Evolutionary conservation across 2,113 vertebrate species (phyloP).

Genomic region (Ovis aries): ARS-UI_Ramb_v3.0 NC_056056.1:173312001-173312500

Average conservation of each 20-base stretch:
- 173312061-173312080: not conserved
- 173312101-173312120: not conserved
- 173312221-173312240: not conserved
- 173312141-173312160: not conserved
- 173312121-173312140: not conserved
- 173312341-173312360: not conserved
- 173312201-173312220: not conserved
- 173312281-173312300: not conserved
- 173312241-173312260: not conserved
- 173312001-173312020: not conserved
- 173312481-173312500: not conserved
- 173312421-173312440: not conserved
- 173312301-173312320: not conserved
- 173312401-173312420: not conserved
- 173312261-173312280: not conserved
- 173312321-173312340: not conserved
- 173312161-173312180: not conserved
- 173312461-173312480: not conserved
- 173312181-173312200: not conserved
- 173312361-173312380: not conserved
- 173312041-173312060: not conserved
- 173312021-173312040: not conserved
- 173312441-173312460: not conserved
- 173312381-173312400: not conserved
- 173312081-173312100: not conserved